Evolutionary conservation across 2,797 vertebrate genomes (phyloP).

Genomic region (Ctenosaura bakeri): DNA sequence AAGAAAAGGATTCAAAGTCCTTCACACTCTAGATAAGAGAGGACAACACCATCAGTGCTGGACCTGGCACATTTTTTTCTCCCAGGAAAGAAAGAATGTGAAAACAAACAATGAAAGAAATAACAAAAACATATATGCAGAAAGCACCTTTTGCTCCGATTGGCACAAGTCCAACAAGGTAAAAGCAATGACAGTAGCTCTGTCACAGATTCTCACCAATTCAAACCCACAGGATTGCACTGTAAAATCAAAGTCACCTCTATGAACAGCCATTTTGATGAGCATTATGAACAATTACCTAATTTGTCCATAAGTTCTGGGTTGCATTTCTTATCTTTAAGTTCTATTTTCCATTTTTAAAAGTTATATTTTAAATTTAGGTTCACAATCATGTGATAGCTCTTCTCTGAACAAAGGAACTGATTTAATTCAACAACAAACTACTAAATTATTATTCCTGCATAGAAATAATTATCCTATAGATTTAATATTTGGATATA

Average conservation of each 20-base stretch:
- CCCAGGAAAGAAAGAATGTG: not conserved
- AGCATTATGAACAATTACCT: not conserved
- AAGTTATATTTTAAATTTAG: not conserved
- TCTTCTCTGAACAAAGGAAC: not conserved
- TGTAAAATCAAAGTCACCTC: not conserved
- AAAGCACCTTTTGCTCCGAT: not conserved
- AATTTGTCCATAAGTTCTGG: not conserved
- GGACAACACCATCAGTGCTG: not conserved
- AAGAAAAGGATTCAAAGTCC: not conserved
- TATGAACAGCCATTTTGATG: not conserved
- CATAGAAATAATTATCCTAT: not conserved
- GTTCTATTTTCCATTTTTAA: not conserved
- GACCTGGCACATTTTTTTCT: not conserved
- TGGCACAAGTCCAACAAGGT: not conserved
- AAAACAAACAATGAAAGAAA: not conserved
- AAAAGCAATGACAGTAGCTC: not conserved
- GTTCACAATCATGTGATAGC: not conserved
- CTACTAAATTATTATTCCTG: not conserved
- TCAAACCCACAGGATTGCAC: not conserved
- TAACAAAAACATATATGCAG: not conserved
- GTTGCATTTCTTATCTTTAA: not conserved
- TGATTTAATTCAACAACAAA: not conserved
- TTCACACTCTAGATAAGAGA: not conserved
- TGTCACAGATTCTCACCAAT: not conserved
- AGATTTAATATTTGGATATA: conserved; percentile 2